Percentiles rank a stretch among this genome's conserved stretches.
Conservation (phyloP, 2,888 invertebrate genomes). For the Lydus trimaculatus region DNA sequence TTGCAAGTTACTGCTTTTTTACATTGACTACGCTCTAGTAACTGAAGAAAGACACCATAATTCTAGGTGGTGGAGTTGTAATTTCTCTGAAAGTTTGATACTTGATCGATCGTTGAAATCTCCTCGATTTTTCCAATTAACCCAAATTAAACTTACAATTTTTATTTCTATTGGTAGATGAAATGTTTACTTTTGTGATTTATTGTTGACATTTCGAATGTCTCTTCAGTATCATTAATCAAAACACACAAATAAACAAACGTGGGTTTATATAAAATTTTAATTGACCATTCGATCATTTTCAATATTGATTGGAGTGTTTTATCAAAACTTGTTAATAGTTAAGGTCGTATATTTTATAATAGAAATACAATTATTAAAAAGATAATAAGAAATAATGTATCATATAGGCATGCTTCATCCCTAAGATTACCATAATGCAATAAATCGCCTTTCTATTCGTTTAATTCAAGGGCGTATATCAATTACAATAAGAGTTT, state of each 20-base stretch:
- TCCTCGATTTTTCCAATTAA: too few relatives aligned
- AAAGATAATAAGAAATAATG: not conserved
- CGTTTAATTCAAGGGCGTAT: conserved; percentile 25
- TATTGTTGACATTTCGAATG: not conserved
- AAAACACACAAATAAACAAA: not conserved
- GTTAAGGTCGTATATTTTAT: not conserved
- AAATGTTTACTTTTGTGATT: not conserved
- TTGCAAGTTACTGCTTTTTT: too few relatives aligned
- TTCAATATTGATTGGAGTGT: not conserved
- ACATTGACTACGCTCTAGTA: too few relatives aligned
- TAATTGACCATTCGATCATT: not conserved
- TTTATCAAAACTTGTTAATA: not conserved
- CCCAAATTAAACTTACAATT: too few relatives aligned
- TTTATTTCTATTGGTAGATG: too few relatives aligned
- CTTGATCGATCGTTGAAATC: not conserved
- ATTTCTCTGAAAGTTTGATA: too few relatives aligned
- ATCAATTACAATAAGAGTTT: conserved; percentile 19
- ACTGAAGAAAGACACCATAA: too few relatives aligned
- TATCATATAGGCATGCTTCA: conserved; percentile 11
- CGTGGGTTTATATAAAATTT: not conserved
- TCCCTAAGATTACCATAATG: conserved; percentile 25
- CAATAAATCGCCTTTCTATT: conserved; percentile 27
- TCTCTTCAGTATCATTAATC: not conserved
- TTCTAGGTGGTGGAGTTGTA: too few relatives aligned
- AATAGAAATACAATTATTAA: not conserved